phyloP scores from a whole-genome alignment of 2,888 invertebrate species.

The Rhabditophanes sp. region DNA sequence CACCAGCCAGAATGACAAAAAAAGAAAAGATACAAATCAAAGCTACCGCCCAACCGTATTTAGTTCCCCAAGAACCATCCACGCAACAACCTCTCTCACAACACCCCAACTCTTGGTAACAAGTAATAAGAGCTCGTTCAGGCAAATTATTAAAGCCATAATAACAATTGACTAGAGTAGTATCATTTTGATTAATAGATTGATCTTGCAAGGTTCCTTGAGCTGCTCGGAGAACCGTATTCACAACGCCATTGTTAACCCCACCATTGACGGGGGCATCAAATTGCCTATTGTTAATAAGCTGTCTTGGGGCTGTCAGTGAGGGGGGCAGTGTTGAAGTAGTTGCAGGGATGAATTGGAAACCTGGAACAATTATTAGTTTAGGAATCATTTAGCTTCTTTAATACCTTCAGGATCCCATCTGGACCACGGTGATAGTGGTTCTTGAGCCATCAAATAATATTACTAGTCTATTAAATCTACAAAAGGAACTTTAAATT shows the following conservation, averaged over 20 bases:
- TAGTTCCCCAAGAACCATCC: conserved; percentile 5
- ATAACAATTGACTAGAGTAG: conserved; percentile 8
- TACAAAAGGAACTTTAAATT: no score
- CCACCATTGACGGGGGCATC: no score
- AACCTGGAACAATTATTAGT: neutral
- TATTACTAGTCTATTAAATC: no score
- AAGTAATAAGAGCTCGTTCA: conserved; percentile 3
- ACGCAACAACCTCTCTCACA: conserved; percentile 9
- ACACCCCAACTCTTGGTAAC: conserved; percentile 8
- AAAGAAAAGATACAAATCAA: conserved; percentile 7
- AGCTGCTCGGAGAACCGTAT: no score
- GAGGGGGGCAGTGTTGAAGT: no score
- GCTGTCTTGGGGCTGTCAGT: no score
- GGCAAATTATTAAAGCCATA: conserved; percentile 6
- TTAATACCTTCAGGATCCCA: conserved; percentile 4
- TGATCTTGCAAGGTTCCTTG: no score
- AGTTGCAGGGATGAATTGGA: neutral
- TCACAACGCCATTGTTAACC: no score
- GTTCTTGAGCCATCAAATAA: conserved; percentile 7
- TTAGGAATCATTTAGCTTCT: neutral
- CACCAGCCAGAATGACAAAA: conserved; percentile 6
- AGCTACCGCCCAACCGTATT: conserved; percentile 10
- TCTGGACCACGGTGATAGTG: conserved; percentile 3
- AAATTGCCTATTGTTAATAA: no score
- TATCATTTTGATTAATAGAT: no score